A percentile compares a stretch with the other conserved stretches of the same genome.
Conservation (phyloP, 1,140 invertebrate species). For the Mylabris phalerata region DNA sequence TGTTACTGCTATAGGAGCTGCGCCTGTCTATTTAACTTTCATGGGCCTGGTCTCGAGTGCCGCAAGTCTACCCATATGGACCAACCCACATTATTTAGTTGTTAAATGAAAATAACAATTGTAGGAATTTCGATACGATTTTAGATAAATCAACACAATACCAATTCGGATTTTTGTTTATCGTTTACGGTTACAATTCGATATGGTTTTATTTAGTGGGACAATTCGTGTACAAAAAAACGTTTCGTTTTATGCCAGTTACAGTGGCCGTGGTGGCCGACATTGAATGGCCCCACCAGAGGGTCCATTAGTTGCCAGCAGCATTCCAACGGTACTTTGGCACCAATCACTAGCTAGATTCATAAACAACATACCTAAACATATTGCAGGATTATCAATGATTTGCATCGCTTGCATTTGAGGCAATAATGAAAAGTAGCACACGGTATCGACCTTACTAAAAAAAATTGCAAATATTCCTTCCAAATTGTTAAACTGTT, state of each 20-base stretch:
- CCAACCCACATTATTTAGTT: too few species aligned
- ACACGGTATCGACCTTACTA: neutral
- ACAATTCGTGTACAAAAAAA: too few species aligned
- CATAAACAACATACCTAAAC: too few species aligned
- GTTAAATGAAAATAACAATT: too few species aligned
- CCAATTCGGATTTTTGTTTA: neutral
- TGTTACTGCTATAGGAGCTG: too few species aligned
- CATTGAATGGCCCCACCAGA: neutral
- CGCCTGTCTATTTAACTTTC: too few species aligned
- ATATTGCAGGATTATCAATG: neutral
- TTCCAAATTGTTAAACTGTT: too few species aligned
- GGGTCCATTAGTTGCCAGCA: slow-evolving; percentile 19
- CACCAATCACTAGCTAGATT: slow-evolving; percentile 25
- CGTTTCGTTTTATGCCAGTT: neutral
- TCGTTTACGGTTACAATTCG: neutral
- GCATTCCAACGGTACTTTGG: slow-evolving; percentile 36
- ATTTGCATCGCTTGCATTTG: slow-evolving; percentile 21
- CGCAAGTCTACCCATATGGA: too few species aligned
- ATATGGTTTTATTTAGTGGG: neutral
- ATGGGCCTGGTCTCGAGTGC: too few species aligned
- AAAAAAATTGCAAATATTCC: too few species aligned
- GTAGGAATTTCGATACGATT: neutral
- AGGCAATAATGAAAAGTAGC: slow-evolving; percentile 18
- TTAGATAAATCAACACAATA: neutral
- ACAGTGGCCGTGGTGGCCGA: neutral